phyloP scores from a whole-genome alignment of 2,113 vertebrate species.

The Pollimyrus isidori region DNA sequence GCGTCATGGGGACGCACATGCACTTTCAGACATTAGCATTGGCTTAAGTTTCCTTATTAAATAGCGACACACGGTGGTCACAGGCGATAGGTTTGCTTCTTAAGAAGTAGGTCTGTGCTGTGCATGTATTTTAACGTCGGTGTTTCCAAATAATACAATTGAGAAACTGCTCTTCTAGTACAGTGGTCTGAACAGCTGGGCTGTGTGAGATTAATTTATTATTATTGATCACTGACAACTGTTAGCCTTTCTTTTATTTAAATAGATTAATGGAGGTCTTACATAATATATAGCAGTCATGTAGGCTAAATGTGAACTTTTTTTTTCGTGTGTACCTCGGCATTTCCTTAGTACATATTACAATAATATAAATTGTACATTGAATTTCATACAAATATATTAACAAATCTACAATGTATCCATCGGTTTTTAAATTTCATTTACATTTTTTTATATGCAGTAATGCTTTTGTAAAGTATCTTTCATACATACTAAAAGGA shows the following conservation, averaged over 20 bases:
- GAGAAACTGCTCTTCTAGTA: background rate
- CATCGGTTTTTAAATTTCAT: background rate
- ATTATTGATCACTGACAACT: background rate
- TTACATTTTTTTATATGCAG: background rate
- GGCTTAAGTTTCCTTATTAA: background rate
- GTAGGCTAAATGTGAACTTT: background rate
- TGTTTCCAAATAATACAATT: background rate
- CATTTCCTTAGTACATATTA: slow-evolving; percentile 35
- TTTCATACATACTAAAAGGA: background rate
- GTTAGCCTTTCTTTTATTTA: background rate
- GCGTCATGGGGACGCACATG: slow-evolving; percentile 48
- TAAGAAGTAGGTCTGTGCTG: background rate
- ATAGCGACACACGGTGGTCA: background rate
- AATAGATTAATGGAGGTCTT: background rate
- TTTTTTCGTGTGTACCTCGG: slow-evolving; percentile 27
- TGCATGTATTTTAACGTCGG: background rate
- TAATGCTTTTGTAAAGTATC: background rate
- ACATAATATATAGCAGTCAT: background rate
- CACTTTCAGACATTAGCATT: background rate
- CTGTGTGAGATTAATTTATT: background rate
- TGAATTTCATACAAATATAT: background rate
- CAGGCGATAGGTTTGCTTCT: background rate
- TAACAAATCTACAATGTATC: background rate
- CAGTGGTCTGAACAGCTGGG: background rate
- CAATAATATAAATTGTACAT: background rate